phyloP scores from a whole-genome alignment of 2,113 vertebrate species.

The Oenanthe oenanthe region DNA sequence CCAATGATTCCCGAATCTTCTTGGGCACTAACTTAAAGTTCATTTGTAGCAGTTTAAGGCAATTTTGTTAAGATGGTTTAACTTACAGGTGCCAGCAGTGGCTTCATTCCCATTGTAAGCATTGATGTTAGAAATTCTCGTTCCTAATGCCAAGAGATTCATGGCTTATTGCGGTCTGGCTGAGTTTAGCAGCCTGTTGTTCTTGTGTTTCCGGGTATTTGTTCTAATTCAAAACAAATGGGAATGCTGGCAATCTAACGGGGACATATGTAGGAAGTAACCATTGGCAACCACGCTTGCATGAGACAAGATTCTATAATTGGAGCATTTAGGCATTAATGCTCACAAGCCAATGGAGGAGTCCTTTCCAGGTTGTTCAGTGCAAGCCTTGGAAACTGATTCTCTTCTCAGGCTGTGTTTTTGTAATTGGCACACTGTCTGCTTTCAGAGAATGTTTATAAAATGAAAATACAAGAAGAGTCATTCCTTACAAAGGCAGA shows the following conservation, averaged over 20 bases:
- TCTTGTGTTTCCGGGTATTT: constrained; percentile 12
- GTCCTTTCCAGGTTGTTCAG: background rate
- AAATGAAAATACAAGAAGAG: background rate
- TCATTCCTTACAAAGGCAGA: background rate
- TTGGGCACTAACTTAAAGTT: background rate
- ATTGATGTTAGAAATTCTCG: constrained; percentile 9
- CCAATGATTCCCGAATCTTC: background rate
- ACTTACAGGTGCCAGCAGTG: background rate
- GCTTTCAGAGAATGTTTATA: background rate
- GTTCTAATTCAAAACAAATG: constrained; percentile 56
- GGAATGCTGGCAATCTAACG: background rate
- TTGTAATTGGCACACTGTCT: background rate
- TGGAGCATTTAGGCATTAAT: background rate
- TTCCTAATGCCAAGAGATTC: constrained; percentile 35
- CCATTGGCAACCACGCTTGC: background rate
- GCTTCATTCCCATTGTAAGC: background rate
- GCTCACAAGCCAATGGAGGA: background rate
- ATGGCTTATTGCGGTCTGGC: constrained; percentile 20
- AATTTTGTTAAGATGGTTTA: constrained; percentile 8
- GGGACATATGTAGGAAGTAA: constrained; percentile 38
- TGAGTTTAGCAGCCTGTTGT: constrained; percentile 43
- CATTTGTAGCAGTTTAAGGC: background rate
- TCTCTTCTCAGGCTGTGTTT: background rate
- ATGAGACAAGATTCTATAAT: constrained; percentile 6
- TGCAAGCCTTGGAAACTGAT: background rate